Conservation (phyloP, 1,140 invertebrate genomes). For the Sycobia sp. region DNA sequence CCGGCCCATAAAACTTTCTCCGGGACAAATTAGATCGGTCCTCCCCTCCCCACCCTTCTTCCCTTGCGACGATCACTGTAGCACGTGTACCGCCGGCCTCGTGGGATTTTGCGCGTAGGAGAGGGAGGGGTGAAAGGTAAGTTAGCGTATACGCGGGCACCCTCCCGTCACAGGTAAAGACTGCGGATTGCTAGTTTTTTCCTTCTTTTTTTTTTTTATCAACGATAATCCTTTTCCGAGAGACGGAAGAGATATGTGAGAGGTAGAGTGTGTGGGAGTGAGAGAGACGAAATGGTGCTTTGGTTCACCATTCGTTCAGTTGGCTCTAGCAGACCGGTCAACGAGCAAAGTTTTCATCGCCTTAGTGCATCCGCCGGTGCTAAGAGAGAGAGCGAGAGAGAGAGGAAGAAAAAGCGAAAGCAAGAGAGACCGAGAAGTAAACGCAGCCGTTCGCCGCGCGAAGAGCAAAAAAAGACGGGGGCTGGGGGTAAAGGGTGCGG, state of each 20-base stretch:
- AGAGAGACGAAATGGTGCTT: not conserved
- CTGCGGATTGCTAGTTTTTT: not conserved
- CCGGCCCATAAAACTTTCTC: not conserved
- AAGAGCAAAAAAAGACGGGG: no score
- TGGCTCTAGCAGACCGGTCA: no score
- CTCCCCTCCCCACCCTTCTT: conserved; percentile 8
- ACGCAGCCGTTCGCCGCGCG: no score
- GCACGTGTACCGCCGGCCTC: no score
- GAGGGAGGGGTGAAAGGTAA: no score
- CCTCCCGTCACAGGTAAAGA: not conserved
- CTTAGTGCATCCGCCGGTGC: not conserved
- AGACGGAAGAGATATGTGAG: no score
- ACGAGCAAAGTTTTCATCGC: conserved; percentile 6
- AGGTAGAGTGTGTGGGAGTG: not conserved
- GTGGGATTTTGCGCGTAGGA: no score
- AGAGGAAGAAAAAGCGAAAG: not conserved
- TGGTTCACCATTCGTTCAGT: no score
- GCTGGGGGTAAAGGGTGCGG: no score
- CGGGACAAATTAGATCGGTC: conserved; percentile 26
- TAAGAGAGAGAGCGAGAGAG: no score
- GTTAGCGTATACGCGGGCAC: no score
- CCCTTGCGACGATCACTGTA: not conserved
- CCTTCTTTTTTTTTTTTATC: no score
- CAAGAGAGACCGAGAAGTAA: not conserved
- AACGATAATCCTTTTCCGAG: conserved; percentile 15